Evolutionary conservation across 2,113 vertebrate species (phyloP).

Genomic region (Gracilinanus agilis): DNA sequence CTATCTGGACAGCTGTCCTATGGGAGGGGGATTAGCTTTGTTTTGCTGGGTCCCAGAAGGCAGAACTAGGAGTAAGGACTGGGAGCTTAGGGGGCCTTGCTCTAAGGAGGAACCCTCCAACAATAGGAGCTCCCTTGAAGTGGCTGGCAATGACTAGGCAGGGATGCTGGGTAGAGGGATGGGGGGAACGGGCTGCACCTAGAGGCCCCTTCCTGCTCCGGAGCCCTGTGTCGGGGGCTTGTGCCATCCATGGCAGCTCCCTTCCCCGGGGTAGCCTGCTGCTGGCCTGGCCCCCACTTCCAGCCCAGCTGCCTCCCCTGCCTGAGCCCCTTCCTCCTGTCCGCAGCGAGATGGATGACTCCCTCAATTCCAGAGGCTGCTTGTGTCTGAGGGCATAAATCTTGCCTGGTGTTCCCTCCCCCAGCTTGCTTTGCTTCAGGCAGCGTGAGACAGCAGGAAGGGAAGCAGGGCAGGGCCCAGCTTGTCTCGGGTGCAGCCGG

Average conservation of each 20-base stretch:
- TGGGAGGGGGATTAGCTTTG: background rate
- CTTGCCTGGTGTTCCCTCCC: slow-evolving; percentile 61
- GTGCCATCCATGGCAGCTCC: background rate
- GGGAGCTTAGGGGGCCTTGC: background rate
- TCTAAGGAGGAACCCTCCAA: background rate
- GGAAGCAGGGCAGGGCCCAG: slow-evolving; percentile 85
- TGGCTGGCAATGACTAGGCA: background rate
- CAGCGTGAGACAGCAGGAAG: slow-evolving; percentile 85
- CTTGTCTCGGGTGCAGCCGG: slow-evolving; percentile 74
- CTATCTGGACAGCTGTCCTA: background rate
- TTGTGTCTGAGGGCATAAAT: slow-evolving; percentile 84
- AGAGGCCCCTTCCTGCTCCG: background rate
- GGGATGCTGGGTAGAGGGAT: background rate
- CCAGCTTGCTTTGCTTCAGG: slow-evolving; percentile 73
- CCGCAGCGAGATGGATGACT: slow-evolving; percentile 85
- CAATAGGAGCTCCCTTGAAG: background rate
- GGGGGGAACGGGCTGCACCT: background rate
- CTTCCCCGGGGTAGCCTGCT: background rate
- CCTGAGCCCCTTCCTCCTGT: slow-evolving; percentile 78
- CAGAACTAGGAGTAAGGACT: background rate
- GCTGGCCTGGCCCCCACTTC: background rate
- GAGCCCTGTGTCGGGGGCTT: background rate
- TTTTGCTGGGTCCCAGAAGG: background rate
- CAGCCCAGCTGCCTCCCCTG: background rate
- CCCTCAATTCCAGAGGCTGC: slow-evolving; percentile 81